These are phyloP conservation scores for Austrofundulus limnaeus DNA, from an alignment of 2,113 vertebrate species.

Conservation along the genomic window DNA sequence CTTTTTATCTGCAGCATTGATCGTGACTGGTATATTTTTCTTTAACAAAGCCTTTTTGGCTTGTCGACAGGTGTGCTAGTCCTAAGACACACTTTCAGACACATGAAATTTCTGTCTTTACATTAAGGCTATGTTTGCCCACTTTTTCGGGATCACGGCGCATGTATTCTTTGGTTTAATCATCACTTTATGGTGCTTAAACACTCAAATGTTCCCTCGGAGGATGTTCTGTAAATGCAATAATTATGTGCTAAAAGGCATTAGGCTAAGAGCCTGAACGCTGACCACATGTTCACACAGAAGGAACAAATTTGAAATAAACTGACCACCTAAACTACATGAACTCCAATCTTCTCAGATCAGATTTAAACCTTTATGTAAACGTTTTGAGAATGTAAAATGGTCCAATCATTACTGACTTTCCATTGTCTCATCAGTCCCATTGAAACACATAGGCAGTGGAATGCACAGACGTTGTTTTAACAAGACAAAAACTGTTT, in stretches of 20 bases:
- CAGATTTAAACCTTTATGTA: conserved; percentile 41
- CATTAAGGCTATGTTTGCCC: conserved; percentile 11
- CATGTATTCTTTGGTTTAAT: conserved; percentile 20
- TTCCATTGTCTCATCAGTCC: conserved; percentile 10
- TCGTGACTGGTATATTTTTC: conserved; percentile 36
- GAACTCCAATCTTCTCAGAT: conserved; percentile 35
- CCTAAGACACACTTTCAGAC: conserved; percentile 9
- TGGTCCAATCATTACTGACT: conserved; percentile 23
- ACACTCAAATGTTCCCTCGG: not conserved
- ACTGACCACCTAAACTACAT: conserved; percentile 17
- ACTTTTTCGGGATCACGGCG: conserved; percentile 19
- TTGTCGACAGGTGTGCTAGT: conserved; percentile 43
- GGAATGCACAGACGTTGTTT: not conserved
- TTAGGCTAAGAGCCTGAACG: not conserved
- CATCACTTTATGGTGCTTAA: not conserved
- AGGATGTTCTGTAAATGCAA: conserved; percentile 14
- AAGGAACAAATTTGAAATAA: conserved; percentile 27
- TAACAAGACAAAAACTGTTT: not conserved
- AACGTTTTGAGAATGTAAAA: conserved; percentile 32
- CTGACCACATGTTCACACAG: conserved; percentile 1
- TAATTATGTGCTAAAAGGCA: conserved; percentile 15
- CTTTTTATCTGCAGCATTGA: conserved; percentile 61
- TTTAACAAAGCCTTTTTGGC: conserved; percentile 26
- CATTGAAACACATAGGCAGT: not conserved
- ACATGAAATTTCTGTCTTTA: not conserved